A percentile compares a stretch with the other conserved stretches of the same genome.
Conservation (phyloP, 2,797 vertebrate species). For the Pristis pectinata region DNA sequence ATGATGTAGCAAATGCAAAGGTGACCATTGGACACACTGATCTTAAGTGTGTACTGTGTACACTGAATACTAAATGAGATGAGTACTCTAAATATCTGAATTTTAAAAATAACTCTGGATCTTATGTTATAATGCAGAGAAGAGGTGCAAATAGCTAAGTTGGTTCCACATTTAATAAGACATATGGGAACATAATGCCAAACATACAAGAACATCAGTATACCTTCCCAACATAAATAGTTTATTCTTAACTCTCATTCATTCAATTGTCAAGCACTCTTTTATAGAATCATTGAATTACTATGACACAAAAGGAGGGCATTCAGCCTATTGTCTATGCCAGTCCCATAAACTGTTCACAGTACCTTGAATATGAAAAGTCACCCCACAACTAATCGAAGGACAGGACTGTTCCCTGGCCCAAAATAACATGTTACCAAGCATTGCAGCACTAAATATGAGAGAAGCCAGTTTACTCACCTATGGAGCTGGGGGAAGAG, state of each 20-base stretch:
- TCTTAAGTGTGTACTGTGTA: background rate
- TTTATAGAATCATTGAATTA: no score
- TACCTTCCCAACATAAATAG: background rate
- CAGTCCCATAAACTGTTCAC: background rate
- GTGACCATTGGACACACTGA: background rate
- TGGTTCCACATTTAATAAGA: background rate
- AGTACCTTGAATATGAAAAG: background rate
- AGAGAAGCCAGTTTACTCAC: background rate
- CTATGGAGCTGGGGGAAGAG: no score
- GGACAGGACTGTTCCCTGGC: background rate
- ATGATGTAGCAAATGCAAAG: constrained; percentile 24
- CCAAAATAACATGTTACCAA: background rate
- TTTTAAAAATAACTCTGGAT: background rate
- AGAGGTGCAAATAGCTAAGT: background rate
- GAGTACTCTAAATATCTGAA: background rate
- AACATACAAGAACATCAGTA: background rate
- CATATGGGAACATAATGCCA: background rate
- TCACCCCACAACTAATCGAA: background rate
- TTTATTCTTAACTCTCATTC: background rate
- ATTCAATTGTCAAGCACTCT: background rate
- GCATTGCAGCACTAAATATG: background rate
- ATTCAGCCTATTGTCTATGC: no score
- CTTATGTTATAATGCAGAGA: background rate
- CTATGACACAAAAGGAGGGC: no score
- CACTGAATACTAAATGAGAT: background rate